phyloP scores from a whole-genome alignment of 1,140 invertebrate genomes.

The Charaxes varanes region DNA sequence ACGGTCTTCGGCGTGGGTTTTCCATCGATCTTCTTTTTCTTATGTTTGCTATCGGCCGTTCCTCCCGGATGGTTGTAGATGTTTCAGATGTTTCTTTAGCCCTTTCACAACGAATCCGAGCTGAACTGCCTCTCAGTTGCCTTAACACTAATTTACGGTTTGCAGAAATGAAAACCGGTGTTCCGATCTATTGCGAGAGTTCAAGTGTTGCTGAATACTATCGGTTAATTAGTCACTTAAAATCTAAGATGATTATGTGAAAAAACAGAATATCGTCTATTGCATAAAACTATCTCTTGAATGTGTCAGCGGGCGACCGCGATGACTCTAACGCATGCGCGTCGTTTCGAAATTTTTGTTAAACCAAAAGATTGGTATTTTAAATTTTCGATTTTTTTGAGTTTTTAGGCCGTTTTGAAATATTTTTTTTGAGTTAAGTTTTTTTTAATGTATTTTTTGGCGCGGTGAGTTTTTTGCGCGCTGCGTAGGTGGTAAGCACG shows the following conservation, averaged over 20 bases:
- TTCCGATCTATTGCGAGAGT: conserved; percentile 51
- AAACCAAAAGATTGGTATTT: conserved; percentile 65
- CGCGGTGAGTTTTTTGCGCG: conserved; percentile 54
- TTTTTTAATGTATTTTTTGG: conserved; percentile 36
- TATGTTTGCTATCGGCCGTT: conserved; percentile 35
- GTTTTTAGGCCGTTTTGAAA: conserved; percentile 61
- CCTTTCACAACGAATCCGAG: conserved; percentile 64
- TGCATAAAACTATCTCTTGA: conserved; percentile 68
- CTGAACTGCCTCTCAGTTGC: conserved; percentile 59
- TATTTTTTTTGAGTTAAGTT: conserved; percentile 27
- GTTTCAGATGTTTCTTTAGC: conserved; percentile 60
- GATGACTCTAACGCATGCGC: conserved; percentile 63
- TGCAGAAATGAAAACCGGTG: conserved; percentile 60
- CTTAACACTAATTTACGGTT: conserved; percentile 67
- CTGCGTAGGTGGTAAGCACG: conserved; percentile 70
- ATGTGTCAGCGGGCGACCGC: conserved; percentile 63
- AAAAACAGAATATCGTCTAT: conserved; percentile 68
- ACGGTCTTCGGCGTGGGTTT: conserved; percentile 40
- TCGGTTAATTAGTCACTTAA: conserved; percentile 66
- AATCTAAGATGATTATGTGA: conserved; percentile 66
- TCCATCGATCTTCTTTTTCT: conserved; percentile 48
- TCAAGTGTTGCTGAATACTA: conserved; percentile 73
- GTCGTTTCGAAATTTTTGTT: conserved; percentile 57
- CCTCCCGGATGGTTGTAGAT: conserved; percentile 66
- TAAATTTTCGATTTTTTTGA: conserved; percentile 48